Conservation (phyloP, 2,797 vertebrate species). For the Thripadectes ignobilis region DNA sequence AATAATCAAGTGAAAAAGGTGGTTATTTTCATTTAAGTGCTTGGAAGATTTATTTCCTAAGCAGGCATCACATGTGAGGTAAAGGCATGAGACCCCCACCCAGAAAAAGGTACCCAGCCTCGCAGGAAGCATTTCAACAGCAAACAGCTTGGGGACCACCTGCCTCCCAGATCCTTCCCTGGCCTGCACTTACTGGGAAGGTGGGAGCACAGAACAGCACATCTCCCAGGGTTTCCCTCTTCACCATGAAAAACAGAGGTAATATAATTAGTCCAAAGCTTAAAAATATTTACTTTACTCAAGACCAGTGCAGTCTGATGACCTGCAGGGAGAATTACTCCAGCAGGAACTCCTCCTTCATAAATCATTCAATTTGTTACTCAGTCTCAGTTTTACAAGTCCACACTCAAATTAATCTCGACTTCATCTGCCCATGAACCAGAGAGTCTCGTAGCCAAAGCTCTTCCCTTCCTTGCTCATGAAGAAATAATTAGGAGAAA, state of each 20-base stretch:
- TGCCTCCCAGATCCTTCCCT: background rate
- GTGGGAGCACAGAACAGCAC: background rate
- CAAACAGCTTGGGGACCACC: background rate
- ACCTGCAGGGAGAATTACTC: slow-evolving; percentile 8
- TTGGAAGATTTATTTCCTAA: background rate
- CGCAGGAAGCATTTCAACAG: background rate
- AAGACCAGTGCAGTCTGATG: background rate
- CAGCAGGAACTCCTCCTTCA: background rate
- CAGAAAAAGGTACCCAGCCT: background rate
- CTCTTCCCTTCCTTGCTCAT: background rate
- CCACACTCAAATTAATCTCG: background rate
- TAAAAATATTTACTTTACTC: slow-evolving; percentile 48
- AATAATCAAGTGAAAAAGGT: background rate
- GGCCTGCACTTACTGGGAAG: background rate
- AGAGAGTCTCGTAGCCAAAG: background rate
- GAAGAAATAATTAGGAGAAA: background rate
- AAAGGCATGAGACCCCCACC: background rate
- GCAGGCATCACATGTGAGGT: background rate
- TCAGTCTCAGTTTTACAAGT: background rate
- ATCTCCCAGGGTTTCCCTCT: background rate
- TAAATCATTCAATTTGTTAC: background rate
- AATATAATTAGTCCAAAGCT: background rate
- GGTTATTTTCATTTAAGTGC: background rate
- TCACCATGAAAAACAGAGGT: background rate
- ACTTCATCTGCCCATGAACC: background rate